Base-by-base conservation (phyloP, 2,888 invertebrate species). In the Nyleta sp. region DNA sequence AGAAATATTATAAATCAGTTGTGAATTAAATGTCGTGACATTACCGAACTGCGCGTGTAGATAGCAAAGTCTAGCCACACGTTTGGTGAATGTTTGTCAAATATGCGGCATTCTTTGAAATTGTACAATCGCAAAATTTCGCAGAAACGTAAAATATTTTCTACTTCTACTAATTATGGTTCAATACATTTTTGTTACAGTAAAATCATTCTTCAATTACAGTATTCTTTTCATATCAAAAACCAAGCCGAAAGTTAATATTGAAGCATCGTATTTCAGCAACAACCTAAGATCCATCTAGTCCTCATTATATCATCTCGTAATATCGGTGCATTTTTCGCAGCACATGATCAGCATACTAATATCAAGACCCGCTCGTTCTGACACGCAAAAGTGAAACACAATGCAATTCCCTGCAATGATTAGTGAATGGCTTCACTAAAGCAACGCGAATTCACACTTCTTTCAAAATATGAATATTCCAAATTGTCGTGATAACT, bases 21-120 rank as follows among this genome's bases (percentile, higher is more conserved):
- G 24, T 15, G 44, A 67, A 35, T 55, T 35, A 67, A 67, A 67
- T 67, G 67, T 24, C 67, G 55, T 55, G 67, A 44, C 44, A 53
- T 53, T 53, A 65, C n/a, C 42, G 2, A 13, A 44, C 13, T 18
- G 20, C 10, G 4, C 0, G 28, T 42, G 42, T 24, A 42, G 35
- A 53, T 15, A 35, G 20, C 31, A 20, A 35, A 33, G 35, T 18
- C 13, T 33, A 20, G 15, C 13, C 7, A 15, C 11, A n/a, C 11
- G 3, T 11, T 33, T 10, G 18, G 35, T n/a, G 35, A 28, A 18
- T 31, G 31, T 50, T 50, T 50, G 17, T 40, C 40, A 35, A 35
- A 28, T 28, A 8, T 35, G 2, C 35, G 10, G n/a, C 6, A 11
- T 11, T 8, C 3, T 7, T 3, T 24, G 24, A 24, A 7, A 24